Evolutionary conservation across 2,888 invertebrate genomes (phyloP).

Genomic region (Hemicrepidius hirtus): DNA sequence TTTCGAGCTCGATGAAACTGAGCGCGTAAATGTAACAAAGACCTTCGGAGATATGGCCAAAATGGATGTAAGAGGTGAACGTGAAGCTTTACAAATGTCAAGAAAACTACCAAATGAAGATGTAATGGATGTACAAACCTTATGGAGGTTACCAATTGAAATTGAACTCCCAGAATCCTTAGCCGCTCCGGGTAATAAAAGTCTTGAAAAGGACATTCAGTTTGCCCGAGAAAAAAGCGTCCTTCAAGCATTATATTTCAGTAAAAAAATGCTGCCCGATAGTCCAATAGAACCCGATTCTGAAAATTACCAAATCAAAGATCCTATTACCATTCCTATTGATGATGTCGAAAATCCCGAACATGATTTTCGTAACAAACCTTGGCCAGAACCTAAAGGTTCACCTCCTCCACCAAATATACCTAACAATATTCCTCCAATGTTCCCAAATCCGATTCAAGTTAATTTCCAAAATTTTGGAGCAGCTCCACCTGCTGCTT

Average conservation of each 20-base stretch:
- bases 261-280: slow-evolving; percentile 89
- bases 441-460: slow-evolving; percentile 65
- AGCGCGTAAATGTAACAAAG: slow-evolving; percentile 95
- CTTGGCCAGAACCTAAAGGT: slow-evolving; percentile 91
- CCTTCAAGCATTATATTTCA: slow-evolving; percentile 87
- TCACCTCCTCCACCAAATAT: slow-evolving; percentile 72
- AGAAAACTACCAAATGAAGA: slow-evolving; percentile 86
- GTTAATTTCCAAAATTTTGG: slow-evolving; percentile 39
- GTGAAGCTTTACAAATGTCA: slow-evolving; percentile 86
- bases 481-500: slow-evolving; percentile 48
- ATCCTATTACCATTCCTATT: slow-evolving; percentile 89
- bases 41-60: slow-evolving; percentile 94
- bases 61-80: slow-evolving; percentile 90
- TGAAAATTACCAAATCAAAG: slow-evolving; percentile 84
- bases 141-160: slow-evolving; percentile 83
- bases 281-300: slow-evolving; percentile 90
- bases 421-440: slow-evolving; percentile 65
- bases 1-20: slow-evolving; percentile 97
- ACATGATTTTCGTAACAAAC: slow-evolving; percentile 84
- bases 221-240: slow-evolving; percentile 90
- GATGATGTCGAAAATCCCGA: slow-evolving; percentile 92
- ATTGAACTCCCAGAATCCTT: slow-evolving; percentile 82
- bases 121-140: slow-evolving; percentile 86
- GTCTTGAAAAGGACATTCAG: slow-evolving; percentile 91
- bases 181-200: slow-evolving; percentile 83